phyloP scores from a whole-genome alignment of 2,113 vertebrate genomes.

The Scalopus aquaticus region DNA sequence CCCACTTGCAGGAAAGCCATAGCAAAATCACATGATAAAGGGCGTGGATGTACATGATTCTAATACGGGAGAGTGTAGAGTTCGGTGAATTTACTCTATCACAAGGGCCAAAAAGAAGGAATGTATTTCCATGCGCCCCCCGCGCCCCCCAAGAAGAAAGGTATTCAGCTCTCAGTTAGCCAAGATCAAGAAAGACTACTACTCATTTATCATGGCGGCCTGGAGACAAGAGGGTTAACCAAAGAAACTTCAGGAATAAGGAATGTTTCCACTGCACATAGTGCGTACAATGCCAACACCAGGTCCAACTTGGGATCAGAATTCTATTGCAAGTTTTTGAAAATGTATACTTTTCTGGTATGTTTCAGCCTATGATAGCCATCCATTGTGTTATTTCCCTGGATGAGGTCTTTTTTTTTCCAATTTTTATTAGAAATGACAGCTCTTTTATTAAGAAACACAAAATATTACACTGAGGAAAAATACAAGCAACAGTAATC shows the following conservation, averaged over 20 bases:
- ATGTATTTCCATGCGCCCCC: not conserved
- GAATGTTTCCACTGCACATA: not conserved
- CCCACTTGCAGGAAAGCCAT: not conserved
- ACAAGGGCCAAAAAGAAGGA: not conserved
- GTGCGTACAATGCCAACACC: not conserved
- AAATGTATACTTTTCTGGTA: conserved; percentile 68
- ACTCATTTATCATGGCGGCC: not conserved
- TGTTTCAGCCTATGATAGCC: conserved; percentile 72
- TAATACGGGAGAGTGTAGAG: not conserved
- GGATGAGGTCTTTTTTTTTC: conserved; percentile 75
- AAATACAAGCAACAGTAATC: conserved; percentile 76
- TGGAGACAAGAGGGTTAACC: not conserved
- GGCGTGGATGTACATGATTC: not conserved
- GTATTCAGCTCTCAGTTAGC: not conserved
- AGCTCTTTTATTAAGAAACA: conserved; percentile 87
- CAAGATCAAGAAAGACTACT: not conserved
- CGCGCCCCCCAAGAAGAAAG: not conserved
- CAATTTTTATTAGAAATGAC: conserved; percentile 87
- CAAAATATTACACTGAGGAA: conserved; percentile 72
- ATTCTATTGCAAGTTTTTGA: conserved; percentile 75
- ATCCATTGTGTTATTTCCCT: conserved; percentile 83
- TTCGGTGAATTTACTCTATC: not conserved
- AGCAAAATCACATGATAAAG: not conserved
- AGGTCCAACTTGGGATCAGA: conserved; percentile 63
- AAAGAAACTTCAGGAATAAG: not conserved